Base-by-base conservation (phyloP, 2,888 invertebrate genomes). In the Bugula neritina region DNA sequence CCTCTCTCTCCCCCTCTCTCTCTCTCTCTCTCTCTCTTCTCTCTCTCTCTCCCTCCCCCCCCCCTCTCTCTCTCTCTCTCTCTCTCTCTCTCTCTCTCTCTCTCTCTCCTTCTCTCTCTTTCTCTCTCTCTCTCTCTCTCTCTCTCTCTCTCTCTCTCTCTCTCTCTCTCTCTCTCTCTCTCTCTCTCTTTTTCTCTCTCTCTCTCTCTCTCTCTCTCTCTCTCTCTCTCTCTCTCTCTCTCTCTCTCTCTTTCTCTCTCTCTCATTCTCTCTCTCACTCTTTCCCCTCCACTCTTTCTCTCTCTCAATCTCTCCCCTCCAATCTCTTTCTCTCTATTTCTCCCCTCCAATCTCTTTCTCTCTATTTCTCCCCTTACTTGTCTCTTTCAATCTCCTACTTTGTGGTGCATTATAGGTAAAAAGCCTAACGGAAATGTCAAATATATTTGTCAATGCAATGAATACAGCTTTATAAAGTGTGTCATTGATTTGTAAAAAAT, bases 211-310 rank as follows among this genome's bases (percentile, higher is more conserved):
- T 58, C 13, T 58, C 63, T 58, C 63, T 58, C 63, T 17, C 63
- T 58, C 13, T 58, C 63, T 58, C 63, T 58, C 63, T 17, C 63
- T 58, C 13, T 58, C 23, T 58, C 63, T 58, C 63, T 58, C 63
- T 58, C 63, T 58, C 63, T 58, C 23, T 58, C 63, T 58, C 27
- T n/a, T 10, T 27, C 23, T 58, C 63, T 58, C 63, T 27, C 63
- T 58, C n/a, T 58, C 63, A 13, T 23, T 58, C 63, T 58, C 63
- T 58, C 27, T 58, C 63, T 25, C 63, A 13, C 63, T 58, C 63
- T 58, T 23, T 58, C 63, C n/a, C 63, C n/a, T 23, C n/a, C 63
- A 13, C 23, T 58, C 25, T 58, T 27, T 58, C 10, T 58, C 23
- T 58, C 63, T 58, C 63, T 58, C 63, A 13, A 10, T 58, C 63